Base-by-base conservation (phyloP, 2,113 vertebrate genomes). In the Ceyx margarethae region DNA sequence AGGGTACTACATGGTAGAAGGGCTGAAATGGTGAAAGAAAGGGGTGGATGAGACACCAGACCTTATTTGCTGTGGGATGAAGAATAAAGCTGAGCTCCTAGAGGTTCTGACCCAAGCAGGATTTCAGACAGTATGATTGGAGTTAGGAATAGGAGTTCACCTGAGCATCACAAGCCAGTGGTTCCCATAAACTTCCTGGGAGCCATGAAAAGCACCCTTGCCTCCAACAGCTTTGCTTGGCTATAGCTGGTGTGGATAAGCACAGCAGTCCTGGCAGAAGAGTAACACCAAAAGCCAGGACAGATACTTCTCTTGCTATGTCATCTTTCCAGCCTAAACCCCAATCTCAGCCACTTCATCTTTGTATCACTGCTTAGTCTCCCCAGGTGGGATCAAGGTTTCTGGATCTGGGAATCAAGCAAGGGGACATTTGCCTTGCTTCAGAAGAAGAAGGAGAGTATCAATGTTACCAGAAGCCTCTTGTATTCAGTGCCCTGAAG, bases 81-180 rank as follows among this genome's bases (percentile, higher is more conserved):
- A 91, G 42, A 84, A 35, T 11, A 51, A 31, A 87, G 23, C 53
- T 46, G 40, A 65, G 51, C 23, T 91, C 53, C 58, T 79, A 51
- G 53, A 75, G 21, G 33, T 40, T 17, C 18, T 73, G 67, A 61
- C n/a, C 46, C 35, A 77, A 81, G 25, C 6, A 65, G n/a, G 51
- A 62, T 73, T 79, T 87, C 0, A 0, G 56, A 66, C n/a, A 48
- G 16, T 43, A 10, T 19, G n/a, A 10, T 5, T 57, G 42, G 57
- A 83, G 18, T 5, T 53, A 15, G 69, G 57, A 88, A 45, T 26
- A 60, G 64, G 43, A 81, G 12, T 28, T 76, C 42, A 91, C 31
- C 35, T 69, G 53, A 50, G 15, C 54, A 51, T 43, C 60, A 65
- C 26, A 37, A 62, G 37, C 18, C 42, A 88, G 57, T 19, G 13